A percentile compares a stretch with the other conserved stretches of the same genome.
phyloP scores from a whole-genome alignment of 2,888 invertebrate genomes.

The Platynereis dumerilii region DNA sequence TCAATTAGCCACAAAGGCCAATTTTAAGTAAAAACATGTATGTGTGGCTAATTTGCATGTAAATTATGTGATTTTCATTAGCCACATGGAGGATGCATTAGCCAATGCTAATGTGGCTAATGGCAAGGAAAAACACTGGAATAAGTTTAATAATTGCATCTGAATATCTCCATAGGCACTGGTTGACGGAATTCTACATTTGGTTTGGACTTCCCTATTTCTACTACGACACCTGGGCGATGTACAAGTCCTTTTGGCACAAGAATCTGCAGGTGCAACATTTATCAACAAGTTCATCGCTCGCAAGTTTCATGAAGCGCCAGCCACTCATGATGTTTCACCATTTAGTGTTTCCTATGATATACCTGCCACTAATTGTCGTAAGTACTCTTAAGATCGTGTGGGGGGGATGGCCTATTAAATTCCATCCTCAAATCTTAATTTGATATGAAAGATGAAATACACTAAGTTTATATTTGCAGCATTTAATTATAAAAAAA shows the following conservation, averaged over 20 bases:
- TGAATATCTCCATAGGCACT: no score
- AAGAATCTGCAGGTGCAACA: slow-evolving; percentile 31
- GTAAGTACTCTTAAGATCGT: slow-evolving; percentile 40
- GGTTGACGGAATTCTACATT: slow-evolving; percentile 50
- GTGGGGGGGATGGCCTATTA: no score
- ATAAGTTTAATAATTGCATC: no score
- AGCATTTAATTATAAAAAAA: no score
- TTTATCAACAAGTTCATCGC: background rate
- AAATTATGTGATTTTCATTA: no score
- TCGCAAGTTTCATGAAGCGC: slow-evolving; percentile 38
- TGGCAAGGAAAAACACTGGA: no score
- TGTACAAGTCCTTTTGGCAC: slow-evolving; percentile 45
- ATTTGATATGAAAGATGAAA: background rate
- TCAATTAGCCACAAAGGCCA: no score
- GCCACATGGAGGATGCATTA: no score
- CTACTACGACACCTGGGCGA: slow-evolving; percentile 51
- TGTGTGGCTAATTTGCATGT: no score
- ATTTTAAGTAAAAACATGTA: no score
- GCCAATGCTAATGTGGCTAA: no score
- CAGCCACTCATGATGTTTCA: slow-evolving; percentile 49
- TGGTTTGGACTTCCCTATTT: slow-evolving; percentile 54
- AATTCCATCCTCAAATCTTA: background rate
- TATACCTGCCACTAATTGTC: slow-evolving; percentile 50
- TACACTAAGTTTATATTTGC: no score
- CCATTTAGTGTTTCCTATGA: slow-evolving; percentile 49